These are phyloP conservation scores for Onthophagus sagittarius DNA, from an alignment of 2,888 invertebrate genomes.

Conservation along the genomic window DNA sequence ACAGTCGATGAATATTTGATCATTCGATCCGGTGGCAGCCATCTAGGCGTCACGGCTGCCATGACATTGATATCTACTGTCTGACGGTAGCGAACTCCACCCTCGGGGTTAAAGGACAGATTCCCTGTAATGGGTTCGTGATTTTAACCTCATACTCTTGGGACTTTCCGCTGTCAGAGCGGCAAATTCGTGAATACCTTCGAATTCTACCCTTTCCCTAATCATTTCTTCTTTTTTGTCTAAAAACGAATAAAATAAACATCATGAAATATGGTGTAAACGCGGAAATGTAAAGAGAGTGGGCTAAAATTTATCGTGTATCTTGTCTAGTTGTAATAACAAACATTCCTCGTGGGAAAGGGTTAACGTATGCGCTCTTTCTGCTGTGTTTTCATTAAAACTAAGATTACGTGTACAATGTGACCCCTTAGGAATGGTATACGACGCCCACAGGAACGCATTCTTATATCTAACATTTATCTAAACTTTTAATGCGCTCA, in stretches of 20 bases:
- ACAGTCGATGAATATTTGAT: slow-evolving; percentile 33
- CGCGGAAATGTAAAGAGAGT: neutral
- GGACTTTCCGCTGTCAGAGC: neutral
- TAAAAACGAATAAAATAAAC: too few relatives aligned
- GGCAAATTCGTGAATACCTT: neutral
- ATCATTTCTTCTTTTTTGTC: too few relatives aligned
- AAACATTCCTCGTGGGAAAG: neutral
- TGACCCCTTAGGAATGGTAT: neutral
- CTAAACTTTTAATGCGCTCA: neutral
- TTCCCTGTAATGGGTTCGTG: neutral
- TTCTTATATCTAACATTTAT: neutral
- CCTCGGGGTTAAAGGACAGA: neutral
- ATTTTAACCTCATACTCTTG: neutral
- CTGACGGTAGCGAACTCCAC: slow-evolving; percentile 4
- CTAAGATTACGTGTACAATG: neutral
- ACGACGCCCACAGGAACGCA: neutral
- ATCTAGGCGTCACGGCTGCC: neutral
- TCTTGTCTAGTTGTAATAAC: neutral
- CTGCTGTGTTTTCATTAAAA: neutral
- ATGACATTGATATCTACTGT: neutral
- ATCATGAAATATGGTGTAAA: too few relatives aligned
- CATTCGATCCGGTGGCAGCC: slow-evolving; percentile 10
- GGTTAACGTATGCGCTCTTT: neutral
- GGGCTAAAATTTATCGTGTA: neutral
- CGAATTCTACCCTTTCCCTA: neutral